Percentiles rank a stretch among this genome's conserved stretches.
Evolutionary conservation across 2,797 vertebrate species (phyloP).

Genomic region (Synaphobranchus kaupii): DNA sequence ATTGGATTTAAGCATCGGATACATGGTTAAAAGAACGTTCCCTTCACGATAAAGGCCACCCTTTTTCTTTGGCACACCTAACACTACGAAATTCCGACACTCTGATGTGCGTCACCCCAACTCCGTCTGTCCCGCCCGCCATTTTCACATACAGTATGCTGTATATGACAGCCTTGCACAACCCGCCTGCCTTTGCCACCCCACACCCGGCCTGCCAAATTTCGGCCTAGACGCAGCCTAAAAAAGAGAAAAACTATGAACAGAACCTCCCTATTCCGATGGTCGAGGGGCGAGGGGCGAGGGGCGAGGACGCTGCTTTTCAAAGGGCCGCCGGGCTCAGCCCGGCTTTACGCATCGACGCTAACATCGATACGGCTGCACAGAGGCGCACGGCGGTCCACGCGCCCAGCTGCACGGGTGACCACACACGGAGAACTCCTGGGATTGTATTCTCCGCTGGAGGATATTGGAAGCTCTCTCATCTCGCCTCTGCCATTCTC

Average conservation of each 20-base stretch:
- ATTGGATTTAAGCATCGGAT: neutral
- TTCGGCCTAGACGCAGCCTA: neutral
- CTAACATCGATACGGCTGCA: neutral
- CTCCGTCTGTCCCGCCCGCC: neutral
- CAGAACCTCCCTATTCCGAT: neutral
- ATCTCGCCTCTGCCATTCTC: conserved; percentile 52
- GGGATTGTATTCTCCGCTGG: conserved; percentile 40
- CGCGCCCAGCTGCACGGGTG: neutral
- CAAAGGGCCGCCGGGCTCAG: neutral
- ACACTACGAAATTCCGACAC: neutral
- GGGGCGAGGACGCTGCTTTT: neutral
- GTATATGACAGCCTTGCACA: too few species aligned
- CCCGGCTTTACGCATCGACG: neutral
- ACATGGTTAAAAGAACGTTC: neutral
- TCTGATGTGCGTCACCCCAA: neutral
- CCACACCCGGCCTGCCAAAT: too few species aligned
- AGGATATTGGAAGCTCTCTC: conserved; percentile 45
- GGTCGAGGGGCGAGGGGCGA: too few species aligned
- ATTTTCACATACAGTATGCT: too few species aligned
- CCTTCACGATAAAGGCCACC: neutral
- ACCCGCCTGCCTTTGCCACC: neutral
- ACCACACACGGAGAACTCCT: conserved; percentile 22
- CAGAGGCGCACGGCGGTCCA: neutral
- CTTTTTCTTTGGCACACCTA: neutral
- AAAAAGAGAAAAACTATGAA: too few species aligned